Base-by-base conservation (phyloP, 2,113 vertebrate species). In the Sporophila hypoxantha region DNA sequence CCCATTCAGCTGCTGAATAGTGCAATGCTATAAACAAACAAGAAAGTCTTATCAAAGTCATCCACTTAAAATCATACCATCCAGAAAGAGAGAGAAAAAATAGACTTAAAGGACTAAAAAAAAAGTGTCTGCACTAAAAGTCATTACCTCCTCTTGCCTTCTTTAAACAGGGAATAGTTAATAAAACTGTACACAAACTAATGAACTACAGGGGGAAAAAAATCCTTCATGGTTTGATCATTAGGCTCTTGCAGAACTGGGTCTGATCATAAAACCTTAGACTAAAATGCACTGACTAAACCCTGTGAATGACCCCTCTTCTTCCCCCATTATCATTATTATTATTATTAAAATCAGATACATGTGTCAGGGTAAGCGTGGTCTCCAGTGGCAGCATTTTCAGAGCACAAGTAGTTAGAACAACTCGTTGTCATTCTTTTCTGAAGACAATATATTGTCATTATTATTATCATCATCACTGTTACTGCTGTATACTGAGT, bases 31-130 rank as follows among this genome's bases (percentile, higher is more conserved):
- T 81, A 91, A 91, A 94, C 85, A 94, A 96, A 95, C 53, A 93
- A 60, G 85, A 93, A 92, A 95, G 95, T 90, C 92, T 85, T 88
- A 87, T 85, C 85, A 92, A 95, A 95, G 75, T 90, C 78, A 89
- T 50, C 55, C n/a, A 85, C 78, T 96, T 91, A 68, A 93, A 95
- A 91, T 66, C 79, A 85, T 68, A 26, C 15, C 42, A 64, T 46
- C 36, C 37, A 80, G 52, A 57, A 79, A 91, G 17, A 62, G 25
- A 44, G 22, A 77, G 22, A 60, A 65, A 82, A 65, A 82, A 76
- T 20, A 75, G 27, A 81, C 20, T 80, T 9, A 71, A 61, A 74
- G 29, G 18, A 73, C 29, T 57, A 36, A 64, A 61, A 85, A 85
- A 57, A 25, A 71, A 49, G 52, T 75, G 61, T 61, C 41, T 14